A percentile compares a stretch with the other conserved stretches of the same genome.
These are phyloP conservation scores for Ochropacha duplaris DNA, from an alignment of 2,888 invertebrate species.

Conservation along the genomic window DNA sequence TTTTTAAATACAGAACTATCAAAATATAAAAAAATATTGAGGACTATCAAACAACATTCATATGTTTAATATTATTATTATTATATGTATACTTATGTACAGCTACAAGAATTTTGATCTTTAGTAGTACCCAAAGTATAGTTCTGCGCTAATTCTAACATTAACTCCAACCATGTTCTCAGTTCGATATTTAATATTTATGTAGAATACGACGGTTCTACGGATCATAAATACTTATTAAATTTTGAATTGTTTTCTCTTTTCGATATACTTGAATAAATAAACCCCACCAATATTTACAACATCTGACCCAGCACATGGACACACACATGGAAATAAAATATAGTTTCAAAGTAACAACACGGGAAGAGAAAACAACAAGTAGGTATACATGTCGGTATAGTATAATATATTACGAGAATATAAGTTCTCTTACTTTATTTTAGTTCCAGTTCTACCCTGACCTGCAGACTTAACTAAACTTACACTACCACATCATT, in stretches of 20 bases:
- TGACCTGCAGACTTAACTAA: constrained; percentile 81
- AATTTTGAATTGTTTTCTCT: constrained; percentile 57
- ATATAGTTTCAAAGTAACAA: constrained; percentile 67
- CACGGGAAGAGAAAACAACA: constrained; percentile 57
- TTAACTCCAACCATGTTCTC: constrained; percentile 66
- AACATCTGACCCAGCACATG: constrained; percentile 78
- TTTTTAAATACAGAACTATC: constrained; percentile 82
- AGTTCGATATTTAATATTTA: constrained; percentile 65
- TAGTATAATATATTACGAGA: constrained; percentile 59
- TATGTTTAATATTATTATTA: constrained; percentile 72
- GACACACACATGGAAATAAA: constrained; percentile 80
- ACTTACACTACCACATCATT: constrained; percentile 79
- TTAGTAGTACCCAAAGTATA: constrained; percentile 75
- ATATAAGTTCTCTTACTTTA: constrained; percentile 68
- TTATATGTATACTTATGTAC: constrained; percentile 77
- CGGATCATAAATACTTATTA: constrained; percentile 53
- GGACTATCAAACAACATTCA: constrained; percentile 83
- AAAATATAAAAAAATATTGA: constrained; percentile 84
- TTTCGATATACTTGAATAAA: constrained; percentile 71
- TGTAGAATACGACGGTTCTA: constrained; percentile 61
- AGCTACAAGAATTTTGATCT: constrained; percentile 78
- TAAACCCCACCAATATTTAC: constrained; percentile 79
- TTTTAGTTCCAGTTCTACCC: constrained; percentile 79
- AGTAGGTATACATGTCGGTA: constrained; percentile 61
- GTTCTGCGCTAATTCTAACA: constrained; percentile 75